A percentile compares a stretch with the other conserved stretches of the same genome.
Conservation (phyloP, 2,888 invertebrate species). For the Orthosia cruda region DNA sequence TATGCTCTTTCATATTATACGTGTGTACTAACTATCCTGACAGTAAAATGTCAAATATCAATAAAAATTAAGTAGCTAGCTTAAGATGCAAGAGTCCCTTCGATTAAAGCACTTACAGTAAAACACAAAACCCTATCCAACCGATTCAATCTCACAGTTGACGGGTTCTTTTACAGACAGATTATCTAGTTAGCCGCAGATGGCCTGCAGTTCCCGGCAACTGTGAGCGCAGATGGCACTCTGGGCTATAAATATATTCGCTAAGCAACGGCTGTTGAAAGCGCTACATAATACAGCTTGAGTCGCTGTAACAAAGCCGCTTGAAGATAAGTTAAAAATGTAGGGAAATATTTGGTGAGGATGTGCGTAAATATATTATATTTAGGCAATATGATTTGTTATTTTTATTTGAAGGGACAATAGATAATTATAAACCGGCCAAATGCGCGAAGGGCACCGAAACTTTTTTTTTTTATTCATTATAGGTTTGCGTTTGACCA, state of each 20-base stretch:
- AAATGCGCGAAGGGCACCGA: too few relatives aligned
- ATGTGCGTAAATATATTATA: not conserved
- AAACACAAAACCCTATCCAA: not conserved
- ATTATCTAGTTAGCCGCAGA: slow-evolving; percentile 57
- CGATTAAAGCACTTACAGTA: not conserved
- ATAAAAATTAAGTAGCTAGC: too few relatives aligned
- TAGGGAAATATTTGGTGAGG: not conserved
- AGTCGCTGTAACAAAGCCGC: not conserved
- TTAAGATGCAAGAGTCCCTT: not conserved
- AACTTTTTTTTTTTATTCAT: too few relatives aligned
- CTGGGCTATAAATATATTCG: slow-evolving; percentile 50
- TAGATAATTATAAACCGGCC: too few relatives aligned
- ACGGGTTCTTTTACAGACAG: slow-evolving; percentile 34
- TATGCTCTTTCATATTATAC: too few relatives aligned
- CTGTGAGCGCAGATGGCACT: slow-evolving; percentile 49
- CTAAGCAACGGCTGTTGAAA: slow-evolving; percentile 14
- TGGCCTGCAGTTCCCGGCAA: slow-evolving; percentile 37
- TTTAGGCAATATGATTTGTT: too few relatives aligned
- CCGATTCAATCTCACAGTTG: slow-evolving; percentile 5
- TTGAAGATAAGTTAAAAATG: not conserved
- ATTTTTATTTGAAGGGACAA: not conserved
- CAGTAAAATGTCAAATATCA: too few relatives aligned
- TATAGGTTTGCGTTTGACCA: too few relatives aligned
- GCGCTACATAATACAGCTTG: slow-evolving; percentile 32
- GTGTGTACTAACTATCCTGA: too few relatives aligned